These are phyloP conservation scores for Psilopsiagon aurifrons DNA, from an alignment of 2,113 vertebrate genomes.

Conservation along the genomic window DNA sequence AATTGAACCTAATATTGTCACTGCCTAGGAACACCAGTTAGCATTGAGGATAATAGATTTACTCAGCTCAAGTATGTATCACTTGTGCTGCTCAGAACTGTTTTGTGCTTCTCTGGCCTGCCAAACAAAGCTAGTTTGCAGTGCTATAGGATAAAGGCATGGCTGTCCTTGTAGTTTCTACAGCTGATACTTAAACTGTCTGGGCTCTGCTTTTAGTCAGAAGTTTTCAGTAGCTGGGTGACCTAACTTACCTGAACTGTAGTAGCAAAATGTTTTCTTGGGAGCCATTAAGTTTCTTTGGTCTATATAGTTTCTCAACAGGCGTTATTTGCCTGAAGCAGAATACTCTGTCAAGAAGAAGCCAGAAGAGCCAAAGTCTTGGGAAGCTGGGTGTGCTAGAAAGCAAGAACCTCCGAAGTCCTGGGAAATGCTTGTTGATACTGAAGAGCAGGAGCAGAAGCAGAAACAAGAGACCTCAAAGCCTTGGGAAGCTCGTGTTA, in stretches of 20 bases:
- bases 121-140: background rate
- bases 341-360: conserved; percentile 72
- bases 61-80: background rate
- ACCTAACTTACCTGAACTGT: conserved; percentile 46
- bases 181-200: background rate
- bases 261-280: conserved; percentile 48
- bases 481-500: conserved; percentile 68
- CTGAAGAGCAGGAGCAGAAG: conserved; percentile 67
- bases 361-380: conserved; percentile 64
- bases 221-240: background rate
- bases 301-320: conserved; percentile 86
- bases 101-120: background rate
- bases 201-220: background rate
- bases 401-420: conserved; percentile 84
- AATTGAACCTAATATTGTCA: background rate
- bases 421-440: conserved; percentile 81
- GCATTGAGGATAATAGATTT: background rate
- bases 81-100: background rate
- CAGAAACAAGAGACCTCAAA: conserved; percentile 63
- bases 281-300: conserved; percentile 65
- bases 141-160: background rate
- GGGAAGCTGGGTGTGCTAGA: conserved; percentile 79
- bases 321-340: conserved; percentile 78
- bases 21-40: background rate
- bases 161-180: background rate